These are phyloP conservation scores for Arctocebus calabarensis DNA, from an alignment of 2,797 vertebrate genomes.

Conservation along the genomic window DNA sequence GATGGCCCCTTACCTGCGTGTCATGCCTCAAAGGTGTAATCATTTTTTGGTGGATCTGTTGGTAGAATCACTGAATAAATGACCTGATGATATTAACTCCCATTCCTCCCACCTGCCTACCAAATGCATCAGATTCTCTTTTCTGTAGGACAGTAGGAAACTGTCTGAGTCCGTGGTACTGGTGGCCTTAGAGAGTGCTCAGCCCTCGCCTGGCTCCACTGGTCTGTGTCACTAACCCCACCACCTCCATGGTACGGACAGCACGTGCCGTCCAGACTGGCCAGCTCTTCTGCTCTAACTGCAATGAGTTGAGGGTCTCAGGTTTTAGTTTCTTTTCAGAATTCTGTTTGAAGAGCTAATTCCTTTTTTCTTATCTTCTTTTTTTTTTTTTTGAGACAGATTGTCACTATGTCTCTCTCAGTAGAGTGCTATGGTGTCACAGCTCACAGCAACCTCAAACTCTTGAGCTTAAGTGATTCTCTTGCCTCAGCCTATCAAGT, in stretches of 20 bases:
- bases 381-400: too few relatives aligned
- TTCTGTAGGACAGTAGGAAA: fast-evolving
- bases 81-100: too few relatives aligned
- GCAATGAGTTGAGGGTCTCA: background rate
- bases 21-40: background rate
- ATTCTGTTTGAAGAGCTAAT: background rate
- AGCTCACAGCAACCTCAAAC: too few relatives aligned
- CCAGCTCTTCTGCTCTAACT: background rate
- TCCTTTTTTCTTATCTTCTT: background rate
- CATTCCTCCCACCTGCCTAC: too few relatives aligned
- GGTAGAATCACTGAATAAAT: background rate
- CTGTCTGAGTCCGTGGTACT: background rate
- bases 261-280: fast-evolving
- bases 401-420: too few relatives aligned
- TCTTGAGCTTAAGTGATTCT: too few relatives aligned
- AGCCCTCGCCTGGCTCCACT: background rate
- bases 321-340: background rate
- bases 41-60: fast-evolving
- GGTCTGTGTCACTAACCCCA: background rate
- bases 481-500: too few relatives aligned
- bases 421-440: too few relatives aligned
- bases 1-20: fast-evolving
- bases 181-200: fast-evolving
- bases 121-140: background rate
- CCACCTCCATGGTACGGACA: background rate